Percentiles rank a stretch among this genome's conserved stretches.
Conservation (phyloP, 2,113 vertebrate genomes). For the Archocentrus centrarchus region DNA sequence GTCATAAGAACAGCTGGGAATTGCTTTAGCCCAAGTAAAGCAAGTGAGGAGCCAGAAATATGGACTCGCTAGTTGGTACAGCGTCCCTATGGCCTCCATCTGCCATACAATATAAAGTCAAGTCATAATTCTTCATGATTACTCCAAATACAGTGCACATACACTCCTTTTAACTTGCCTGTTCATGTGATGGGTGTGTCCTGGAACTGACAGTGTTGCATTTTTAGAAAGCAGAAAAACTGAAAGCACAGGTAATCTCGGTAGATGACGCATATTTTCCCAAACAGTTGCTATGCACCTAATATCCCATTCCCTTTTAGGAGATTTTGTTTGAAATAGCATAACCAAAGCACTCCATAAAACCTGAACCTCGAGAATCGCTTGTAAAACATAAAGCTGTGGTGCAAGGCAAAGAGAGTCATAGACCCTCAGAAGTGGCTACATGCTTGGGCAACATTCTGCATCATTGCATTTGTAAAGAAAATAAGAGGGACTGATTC, state of each 20-base stretch:
- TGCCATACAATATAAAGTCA: constrained; percentile 40
- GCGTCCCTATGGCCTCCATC: constrained; percentile 43
- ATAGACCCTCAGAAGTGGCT: neutral
- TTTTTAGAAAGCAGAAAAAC: constrained; percentile 51
- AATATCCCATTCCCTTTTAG: constrained; percentile 13
- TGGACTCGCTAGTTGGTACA: constrained; percentile 62
- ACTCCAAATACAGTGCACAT: constrained; percentile 42
- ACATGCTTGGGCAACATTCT: neutral
- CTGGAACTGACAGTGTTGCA: constrained; percentile 20
- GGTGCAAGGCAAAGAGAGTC: neutral
- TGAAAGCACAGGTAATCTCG: constrained; percentile 61
- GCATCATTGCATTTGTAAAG: neutral
- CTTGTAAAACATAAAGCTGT: constrained; percentile 11
- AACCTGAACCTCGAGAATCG: neutral
- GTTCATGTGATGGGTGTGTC: constrained; percentile 77
- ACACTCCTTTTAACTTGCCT: constrained; percentile 69
- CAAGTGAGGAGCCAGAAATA: constrained; percentile 65
- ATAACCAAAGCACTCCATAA: neutral
- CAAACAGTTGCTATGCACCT: constrained; percentile 5
- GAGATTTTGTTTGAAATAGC: constrained; percentile 24
- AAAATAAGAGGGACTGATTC: neutral
- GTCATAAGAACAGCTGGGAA: constrained; percentile 78
- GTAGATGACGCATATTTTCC: constrained; percentile 61
- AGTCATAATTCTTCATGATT: constrained; percentile 39
- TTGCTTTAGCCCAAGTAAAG: constrained; percentile 62